Percentiles rank a stretch among this genome's conserved stretches.
phyloP scores from a whole-genome alignment of 2,888 invertebrate genomes.

The Tipula confusa region DNA sequence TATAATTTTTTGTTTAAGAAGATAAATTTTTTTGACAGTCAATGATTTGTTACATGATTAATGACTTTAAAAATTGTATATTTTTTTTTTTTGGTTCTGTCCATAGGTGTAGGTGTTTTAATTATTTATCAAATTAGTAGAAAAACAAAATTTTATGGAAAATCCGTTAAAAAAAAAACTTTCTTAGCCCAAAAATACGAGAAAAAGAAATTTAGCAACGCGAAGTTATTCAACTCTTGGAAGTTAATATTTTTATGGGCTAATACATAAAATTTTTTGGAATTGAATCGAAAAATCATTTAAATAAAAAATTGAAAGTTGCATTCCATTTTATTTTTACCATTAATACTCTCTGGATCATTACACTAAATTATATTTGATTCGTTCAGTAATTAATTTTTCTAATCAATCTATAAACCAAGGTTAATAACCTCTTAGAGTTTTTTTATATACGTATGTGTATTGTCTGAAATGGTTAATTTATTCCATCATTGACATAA shows the following conservation, averaged over 20 bases:
- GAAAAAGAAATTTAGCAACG: neutral
- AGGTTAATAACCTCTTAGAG: neutral
- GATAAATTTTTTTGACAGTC: neutral
- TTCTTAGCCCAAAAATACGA: neutral
- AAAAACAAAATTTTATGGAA: neutral
- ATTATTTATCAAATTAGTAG: neutral
- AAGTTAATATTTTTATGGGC: neutral
- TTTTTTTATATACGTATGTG: neutral
- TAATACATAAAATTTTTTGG: neutral
- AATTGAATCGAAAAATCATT: neutral
- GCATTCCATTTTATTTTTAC: neutral
- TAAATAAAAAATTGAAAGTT: conserved; percentile 13
- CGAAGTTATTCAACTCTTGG: neutral
- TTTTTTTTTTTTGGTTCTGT: neutral
- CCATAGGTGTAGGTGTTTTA: neutral
- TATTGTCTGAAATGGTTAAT: neutral
- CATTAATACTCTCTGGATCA: neutral
- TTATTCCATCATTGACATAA: conserved; percentile 25
- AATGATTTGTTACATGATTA: conserved; percentile 1
- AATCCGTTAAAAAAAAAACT: neutral
- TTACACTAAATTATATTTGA: neutral
- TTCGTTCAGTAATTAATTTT: no score
- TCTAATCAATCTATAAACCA: neutral
- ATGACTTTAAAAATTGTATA: neutral
- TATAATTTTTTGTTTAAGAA: conserved; percentile 5